Evolutionary conservation across 1,140 invertebrate genomes (phyloP).

Genomic region (Drosophila suzukii): DNA sequence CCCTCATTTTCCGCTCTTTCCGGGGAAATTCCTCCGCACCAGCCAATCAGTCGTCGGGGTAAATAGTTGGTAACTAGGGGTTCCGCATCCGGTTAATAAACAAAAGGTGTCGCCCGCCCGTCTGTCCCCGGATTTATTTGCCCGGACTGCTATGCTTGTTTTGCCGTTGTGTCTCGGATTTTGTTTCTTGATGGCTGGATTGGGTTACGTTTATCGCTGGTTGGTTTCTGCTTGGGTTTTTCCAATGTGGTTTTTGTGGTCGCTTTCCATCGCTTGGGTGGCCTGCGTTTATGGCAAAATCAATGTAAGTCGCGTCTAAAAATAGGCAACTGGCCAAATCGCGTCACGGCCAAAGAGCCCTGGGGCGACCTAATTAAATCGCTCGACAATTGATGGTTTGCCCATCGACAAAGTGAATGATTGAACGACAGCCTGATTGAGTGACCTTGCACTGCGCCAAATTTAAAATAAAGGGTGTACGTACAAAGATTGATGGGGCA

Average conservation of each 20-base stretch:
- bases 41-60: slow-evolving; percentile 15
- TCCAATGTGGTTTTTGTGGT: background rate
- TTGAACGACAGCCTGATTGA: slow-evolving; percentile 20
- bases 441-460: slow-evolving; percentile 19
- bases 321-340: slow-evolving; percentile 40
- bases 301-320: slow-evolving; percentile 37
- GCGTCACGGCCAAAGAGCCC: slow-evolving; percentile 30
- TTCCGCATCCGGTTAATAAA: slow-evolving; percentile 35
- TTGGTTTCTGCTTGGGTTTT: background rate
- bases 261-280: slow-evolving; percentile 3
- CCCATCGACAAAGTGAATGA: slow-evolving; percentile 27
- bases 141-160: background rate
- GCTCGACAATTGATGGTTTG: slow-evolving; percentile 41
- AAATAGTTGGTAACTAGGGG: slow-evolving; percentile 30
- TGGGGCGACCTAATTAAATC: slow-evolving; percentile 45
- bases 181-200: slow-evolving; percentile 1
- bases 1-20: slow-evolving; percentile 8
- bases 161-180: slow-evolving; percentile 9
- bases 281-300: slow-evolving; percentile 43
- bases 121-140: slow-evolving; percentile 34
- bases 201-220: slow-evolving; percentile 19
- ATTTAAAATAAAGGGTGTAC: background rate
- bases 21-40: background rate
- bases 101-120: slow-evolving; percentile 40
- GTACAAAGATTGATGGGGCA: too few relatives aligned